Evolutionary conservation across 2,888 invertebrate species (phyloP), one percentile per base, ranked within the genome.

Genomic region (Scaeva pyrastri): DNA sequence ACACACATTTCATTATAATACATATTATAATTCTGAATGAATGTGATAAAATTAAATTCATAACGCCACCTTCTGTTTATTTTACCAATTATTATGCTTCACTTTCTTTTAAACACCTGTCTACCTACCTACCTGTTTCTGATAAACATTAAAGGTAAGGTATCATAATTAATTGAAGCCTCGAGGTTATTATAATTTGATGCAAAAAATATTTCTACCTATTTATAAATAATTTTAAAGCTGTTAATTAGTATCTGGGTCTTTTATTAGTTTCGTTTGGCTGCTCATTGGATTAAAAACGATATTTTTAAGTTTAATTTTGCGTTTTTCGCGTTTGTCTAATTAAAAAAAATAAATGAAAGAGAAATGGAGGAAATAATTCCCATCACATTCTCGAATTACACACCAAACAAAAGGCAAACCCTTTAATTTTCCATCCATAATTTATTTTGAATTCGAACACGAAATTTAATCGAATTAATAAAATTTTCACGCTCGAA

Each of bases 401-500:
- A 74, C 52, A 26, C 36, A 52, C 14, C 7, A 14, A 14, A 26
- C 23, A 39, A 11, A 12, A 11, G 11, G 10, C 8, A 39, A 11
- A 11, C 11, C 12, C 10, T 7, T 2, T 26, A n/a, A 16, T 6
- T 7, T 2, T n/a, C 48, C 48, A 48, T 4, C 11, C 48, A 19
- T 48, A 21, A 23, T 64, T 45, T 66, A 66, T 19, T 48, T 66
- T 48, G 48, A 66, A 48, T 66, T 66, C 31, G 12, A 70, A 39
- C 11, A 14, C 7, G 31, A 14, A 74, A 43, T 7, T 19, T 64
- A 58, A 71, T 81, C 64, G 62, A 81, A 76, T 71, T 58, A 71
- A 81, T 81, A 58, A 55, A 56, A 26, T 71, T 41, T 76, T 41
- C 71, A 71, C 45, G 76, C 81, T 50, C 41, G 55, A 71, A 71